Percentiles rank a stretch among this genome's conserved stretches.
phyloP scores from a whole-genome alignment of 2,888 invertebrate genomes.

The Noctua comes region DNA sequence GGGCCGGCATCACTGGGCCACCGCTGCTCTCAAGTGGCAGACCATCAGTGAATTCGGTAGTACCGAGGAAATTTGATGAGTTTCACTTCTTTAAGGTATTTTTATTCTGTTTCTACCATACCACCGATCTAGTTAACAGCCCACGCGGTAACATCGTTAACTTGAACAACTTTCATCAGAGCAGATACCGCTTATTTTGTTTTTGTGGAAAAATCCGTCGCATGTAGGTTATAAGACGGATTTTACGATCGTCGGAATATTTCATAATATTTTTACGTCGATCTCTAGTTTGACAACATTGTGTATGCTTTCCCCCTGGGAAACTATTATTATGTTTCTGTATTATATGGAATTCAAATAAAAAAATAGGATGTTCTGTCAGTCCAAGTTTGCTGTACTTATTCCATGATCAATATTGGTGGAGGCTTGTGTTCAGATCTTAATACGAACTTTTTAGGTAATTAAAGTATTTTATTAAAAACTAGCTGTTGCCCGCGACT shows the following conservation, averaged over 20 bases:
- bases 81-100: slow-evolving; percentile 9
- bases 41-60: too few species aligned
- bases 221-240: slow-evolving; percentile 29
- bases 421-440: neutral
- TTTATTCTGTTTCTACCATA: slow-evolving; percentile 1
- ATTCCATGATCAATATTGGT: neutral
- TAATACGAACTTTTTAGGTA: neutral
- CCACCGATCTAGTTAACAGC: slow-evolving; percentile 25
- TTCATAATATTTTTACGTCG: slow-evolving; percentile 43
- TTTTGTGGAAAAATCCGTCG: slow-evolving; percentile 52
- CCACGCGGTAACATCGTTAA: slow-evolving; percentile 40
- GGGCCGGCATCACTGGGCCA: too few species aligned
- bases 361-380: neutral
- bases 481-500: too few species aligned
- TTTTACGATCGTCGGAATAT: slow-evolving; percentile 36
- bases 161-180: slow-evolving; percentile 49
- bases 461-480: neutral
- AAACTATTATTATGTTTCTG: neutral
- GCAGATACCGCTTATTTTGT: slow-evolving; percentile 30
- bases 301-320: neutral
- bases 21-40: too few species aligned
- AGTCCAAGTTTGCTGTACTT: neutral
- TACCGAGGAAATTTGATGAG: neutral
- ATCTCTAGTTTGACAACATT: slow-evolving; percentile 6
- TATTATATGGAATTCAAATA: neutral